Conservation (phyloP, 2,797 vertebrate genomes). For the Myotis vivesi region DNA sequence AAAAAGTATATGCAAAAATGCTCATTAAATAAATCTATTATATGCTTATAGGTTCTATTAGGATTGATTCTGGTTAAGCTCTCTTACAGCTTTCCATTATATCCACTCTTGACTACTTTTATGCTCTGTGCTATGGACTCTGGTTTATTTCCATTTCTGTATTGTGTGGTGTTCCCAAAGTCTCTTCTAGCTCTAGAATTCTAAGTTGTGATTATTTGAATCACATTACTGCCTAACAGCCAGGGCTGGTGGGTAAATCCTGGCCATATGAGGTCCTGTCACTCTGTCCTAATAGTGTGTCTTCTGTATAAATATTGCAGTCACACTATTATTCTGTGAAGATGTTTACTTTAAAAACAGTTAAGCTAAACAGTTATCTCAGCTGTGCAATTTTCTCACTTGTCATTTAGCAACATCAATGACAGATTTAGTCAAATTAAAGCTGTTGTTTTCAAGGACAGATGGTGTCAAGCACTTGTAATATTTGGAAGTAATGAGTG, state of each 20-base stretch:
- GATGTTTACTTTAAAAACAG: not conserved
- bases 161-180: not conserved
- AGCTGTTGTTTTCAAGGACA: constrained; percentile 52
- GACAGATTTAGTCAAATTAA: constrained; percentile 65
- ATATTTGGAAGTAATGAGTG: constrained; percentile 71
- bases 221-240: not conserved
- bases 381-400: constrained; percentile 55
- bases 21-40: not conserved
- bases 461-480: not conserved
- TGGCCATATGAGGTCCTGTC: accelerated
- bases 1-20: not conserved
- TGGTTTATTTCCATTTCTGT: not conserved
- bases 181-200: not conserved
- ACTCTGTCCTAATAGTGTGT: not conserved
- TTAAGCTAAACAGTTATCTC: not conserved
- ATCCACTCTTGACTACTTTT: not conserved
- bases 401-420: constrained; percentile 59
- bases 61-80: not conserved
- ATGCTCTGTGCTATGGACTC: not conserved
- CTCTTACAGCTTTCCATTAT: not conserved
- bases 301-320: not conserved
- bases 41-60: not conserved
- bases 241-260: not conserved
- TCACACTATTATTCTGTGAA: not conserved
- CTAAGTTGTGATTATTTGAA: not conserved